phyloP scores from a whole-genome alignment of 2,113 vertebrate species.

The Lycocorax pyrrhopterus region DNA sequence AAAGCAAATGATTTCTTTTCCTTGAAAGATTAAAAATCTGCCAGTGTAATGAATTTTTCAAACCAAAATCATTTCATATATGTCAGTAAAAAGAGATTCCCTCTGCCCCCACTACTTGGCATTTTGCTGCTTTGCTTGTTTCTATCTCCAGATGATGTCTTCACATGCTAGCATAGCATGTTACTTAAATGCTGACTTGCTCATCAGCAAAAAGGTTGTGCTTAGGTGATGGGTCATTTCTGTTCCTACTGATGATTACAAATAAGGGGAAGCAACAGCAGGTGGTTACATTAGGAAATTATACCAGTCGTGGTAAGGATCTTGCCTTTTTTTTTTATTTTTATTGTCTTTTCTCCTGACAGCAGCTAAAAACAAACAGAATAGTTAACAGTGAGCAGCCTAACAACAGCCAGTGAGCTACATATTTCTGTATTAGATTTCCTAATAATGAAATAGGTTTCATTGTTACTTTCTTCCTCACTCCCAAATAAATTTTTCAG shows the following conservation, averaged over 20 bases:
- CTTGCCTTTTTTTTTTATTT: background rate
- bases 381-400: background rate
- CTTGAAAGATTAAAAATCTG: background rate
- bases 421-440: background rate
- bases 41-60: background rate
- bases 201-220: background rate
- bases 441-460: background rate
- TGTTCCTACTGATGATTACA: background rate
- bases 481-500: background rate
- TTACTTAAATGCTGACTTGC: background rate
- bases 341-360: background rate
- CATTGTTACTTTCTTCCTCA: background rate
- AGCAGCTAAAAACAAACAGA: background rate
- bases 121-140: background rate
- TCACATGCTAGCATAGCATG: rapidly evolving
- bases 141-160: background rate
- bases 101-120: background rate
- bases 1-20: background rate
- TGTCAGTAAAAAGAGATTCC: background rate
- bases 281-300: background rate
- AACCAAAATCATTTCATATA: background rate
- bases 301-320: background rate
- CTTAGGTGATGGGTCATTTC: background rate
- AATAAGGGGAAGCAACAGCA: background rate
- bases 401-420: background rate